A percentile compares a stretch with the other conserved stretches of the same genome.
phyloP scores from a whole-genome alignment of 2,113 vertebrate species.

The Mirza zaza region DNA sequence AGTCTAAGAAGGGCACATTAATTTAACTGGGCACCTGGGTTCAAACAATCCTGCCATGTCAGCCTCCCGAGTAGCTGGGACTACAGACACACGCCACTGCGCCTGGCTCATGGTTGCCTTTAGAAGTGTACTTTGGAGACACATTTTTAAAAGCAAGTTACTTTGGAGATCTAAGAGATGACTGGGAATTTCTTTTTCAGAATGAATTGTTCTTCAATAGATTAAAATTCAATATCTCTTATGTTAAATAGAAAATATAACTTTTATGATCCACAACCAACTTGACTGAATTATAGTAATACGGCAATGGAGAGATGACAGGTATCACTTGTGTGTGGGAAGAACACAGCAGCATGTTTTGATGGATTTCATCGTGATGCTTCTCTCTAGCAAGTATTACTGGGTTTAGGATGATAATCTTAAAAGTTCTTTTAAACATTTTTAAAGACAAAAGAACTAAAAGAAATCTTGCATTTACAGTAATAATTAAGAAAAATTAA shows the following conservation, averaged over 20 bases:
- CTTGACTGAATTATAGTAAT: background rate
- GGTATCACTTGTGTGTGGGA: background rate
- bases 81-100: no score
- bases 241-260: background rate
- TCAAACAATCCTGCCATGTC: no score
- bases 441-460: background rate
- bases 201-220: background rate
- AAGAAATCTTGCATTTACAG: background rate
- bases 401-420: background rate
- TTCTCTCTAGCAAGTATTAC: background rate
- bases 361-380: background rate
- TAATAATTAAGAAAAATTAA: constrained; percentile 9
- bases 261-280: background rate
- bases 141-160: background rate
- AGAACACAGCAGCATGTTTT: background rate
- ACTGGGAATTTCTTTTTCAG: background rate
- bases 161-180: background rate
- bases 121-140: background rate
- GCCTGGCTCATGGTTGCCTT: background rate
- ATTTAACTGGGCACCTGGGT: background rate
- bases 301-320: background rate
- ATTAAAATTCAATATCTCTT: background rate
- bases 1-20: background rate
- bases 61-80: no score
- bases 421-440: background rate